These are phyloP conservation scores for Chrysotoxum bicinctum DNA, from an alignment of 2,888 invertebrate genomes.

Conservation along the genomic window DNA sequence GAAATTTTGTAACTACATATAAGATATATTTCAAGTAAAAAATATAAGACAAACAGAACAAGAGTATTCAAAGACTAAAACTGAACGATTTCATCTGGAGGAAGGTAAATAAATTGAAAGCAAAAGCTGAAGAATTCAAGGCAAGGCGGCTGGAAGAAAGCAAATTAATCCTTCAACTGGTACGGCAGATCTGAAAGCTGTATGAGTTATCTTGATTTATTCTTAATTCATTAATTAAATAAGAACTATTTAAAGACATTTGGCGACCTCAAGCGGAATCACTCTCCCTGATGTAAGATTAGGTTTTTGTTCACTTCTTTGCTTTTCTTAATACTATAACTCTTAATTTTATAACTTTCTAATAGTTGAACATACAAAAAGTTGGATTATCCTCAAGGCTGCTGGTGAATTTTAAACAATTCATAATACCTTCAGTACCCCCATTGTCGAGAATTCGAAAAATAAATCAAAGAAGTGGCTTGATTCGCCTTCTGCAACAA, in stretches of 20 bases:
- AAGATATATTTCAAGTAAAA: constrained; percentile 33
- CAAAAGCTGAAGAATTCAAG: not conserved
- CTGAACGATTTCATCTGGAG: constrained; percentile 17
- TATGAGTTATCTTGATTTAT: not conserved
- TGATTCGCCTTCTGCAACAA: constrained; percentile 50
- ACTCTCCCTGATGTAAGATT: not conserved
- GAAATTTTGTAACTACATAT: not conserved
- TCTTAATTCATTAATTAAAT: not conserved
- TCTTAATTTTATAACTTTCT: not conserved
- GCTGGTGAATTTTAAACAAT: constrained; percentile 9
- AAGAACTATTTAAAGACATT: not conserved
- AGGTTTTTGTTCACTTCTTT: not conserved
- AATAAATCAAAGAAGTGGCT: constrained; percentile 6
- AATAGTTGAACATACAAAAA: constrained; percentile 4
- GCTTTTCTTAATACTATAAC: too few species aligned
- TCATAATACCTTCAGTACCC: not conserved
- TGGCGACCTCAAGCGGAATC: not conserved
- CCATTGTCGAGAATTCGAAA: not conserved
- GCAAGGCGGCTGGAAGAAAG: not conserved
- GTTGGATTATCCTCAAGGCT: constrained; percentile 43
- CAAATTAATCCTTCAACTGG: constrained; percentile 28
- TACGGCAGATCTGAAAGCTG: constrained; percentile 27
- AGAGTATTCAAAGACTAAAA: constrained; percentile 1
- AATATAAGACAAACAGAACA: constrained; percentile 33
- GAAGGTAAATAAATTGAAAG: not conserved